Evolutionary conservation across 2,888 invertebrate species (phyloP).

Genomic region (Amiota minor): DNA sequence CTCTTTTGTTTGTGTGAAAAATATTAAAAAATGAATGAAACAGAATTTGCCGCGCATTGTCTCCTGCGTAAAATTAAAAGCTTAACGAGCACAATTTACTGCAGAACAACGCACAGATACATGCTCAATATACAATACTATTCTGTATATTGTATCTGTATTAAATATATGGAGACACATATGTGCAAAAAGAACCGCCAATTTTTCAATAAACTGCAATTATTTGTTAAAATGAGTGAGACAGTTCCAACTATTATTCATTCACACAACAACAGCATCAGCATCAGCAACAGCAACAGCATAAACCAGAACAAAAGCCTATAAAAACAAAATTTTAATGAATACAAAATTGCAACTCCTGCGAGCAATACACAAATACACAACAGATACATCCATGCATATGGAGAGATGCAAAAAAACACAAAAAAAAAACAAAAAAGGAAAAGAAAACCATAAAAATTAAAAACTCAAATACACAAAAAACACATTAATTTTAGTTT

Average conservation of each 20-base stretch:
- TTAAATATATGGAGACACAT: conserved; percentile 5
- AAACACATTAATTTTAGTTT: neutral
- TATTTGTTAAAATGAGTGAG: conserved; percentile 51
- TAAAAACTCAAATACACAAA: neutral
- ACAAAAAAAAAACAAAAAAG: neutral
- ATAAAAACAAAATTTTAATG: conserved; percentile 12
- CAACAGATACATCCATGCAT: neutral
- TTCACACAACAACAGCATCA: too few relatives aligned
- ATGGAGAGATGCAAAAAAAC: conserved; percentile 2
- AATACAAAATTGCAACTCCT: conserved; percentile 3
- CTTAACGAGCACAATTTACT: conserved; percentile 44
- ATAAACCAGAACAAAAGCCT: conserved; percentile 1
- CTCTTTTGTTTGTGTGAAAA: conserved; percentile 37
- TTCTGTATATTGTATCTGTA: too few relatives aligned
- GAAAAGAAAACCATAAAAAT: neutral
- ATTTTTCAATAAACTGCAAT: conserved; percentile 67
- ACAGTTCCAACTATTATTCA: too few relatives aligned
- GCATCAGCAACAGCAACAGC: neutral
- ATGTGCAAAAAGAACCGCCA: conserved; percentile 56
- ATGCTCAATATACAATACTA: too few relatives aligned
- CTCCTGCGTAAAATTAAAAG: conserved; percentile 58
- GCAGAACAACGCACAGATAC: neutral
- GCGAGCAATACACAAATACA: neutral
- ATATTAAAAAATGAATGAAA: conserved; percentile 36
- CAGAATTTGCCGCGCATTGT: conserved; percentile 28